Conservation (phyloP, 2,113 vertebrate species). For the Speoplatyrhinus poulsoni region DNA sequence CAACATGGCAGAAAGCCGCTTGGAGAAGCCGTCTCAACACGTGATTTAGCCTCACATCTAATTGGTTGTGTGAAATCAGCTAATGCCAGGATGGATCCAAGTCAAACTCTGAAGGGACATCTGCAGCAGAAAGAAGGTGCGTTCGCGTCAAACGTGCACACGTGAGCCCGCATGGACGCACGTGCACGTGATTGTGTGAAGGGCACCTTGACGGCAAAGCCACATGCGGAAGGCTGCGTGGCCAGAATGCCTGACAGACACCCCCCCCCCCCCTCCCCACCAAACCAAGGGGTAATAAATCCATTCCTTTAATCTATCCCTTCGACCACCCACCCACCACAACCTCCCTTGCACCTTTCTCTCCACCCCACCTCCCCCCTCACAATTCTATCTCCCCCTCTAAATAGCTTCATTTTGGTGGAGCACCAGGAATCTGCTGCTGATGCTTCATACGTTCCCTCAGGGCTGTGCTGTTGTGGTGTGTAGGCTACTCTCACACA, state of each 20-base stretch:
- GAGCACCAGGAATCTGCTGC: constrained; percentile 46
- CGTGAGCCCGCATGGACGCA: not conserved
- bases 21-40: not conserved
- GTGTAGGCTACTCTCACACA: constrained; percentile 5
- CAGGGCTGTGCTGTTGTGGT: constrained; percentile 43
- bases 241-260: constrained; percentile 63
- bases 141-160: constrained; percentile 11
- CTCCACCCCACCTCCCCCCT: constrained; percentile 22
- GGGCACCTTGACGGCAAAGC: constrained; percentile 71
- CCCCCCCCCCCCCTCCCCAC: not conserved
- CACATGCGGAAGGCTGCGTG: constrained; percentile 49
- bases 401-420: constrained; percentile 67
- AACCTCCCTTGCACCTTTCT: constrained; percentile 51
- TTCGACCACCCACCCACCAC: constrained; percentile 39
- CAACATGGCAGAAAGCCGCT: too few relatives aligned
- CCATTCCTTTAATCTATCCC: constrained; percentile 66
- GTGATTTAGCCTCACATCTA: constrained; percentile 21
- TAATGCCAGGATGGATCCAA: constrained; percentile 30
- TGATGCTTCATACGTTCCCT: constrained; percentile 32
- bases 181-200: constrained; percentile 54
- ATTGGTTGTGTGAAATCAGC: constrained; percentile 10
- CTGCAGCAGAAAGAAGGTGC: constrained; percentile 15
- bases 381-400: constrained; percentile 34
- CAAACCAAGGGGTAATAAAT: constrained; percentile 21
- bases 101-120: constrained; percentile 5